phyloP scores from a whole-genome alignment of 2,888 invertebrate species.

The Malthinus flaveolus region DNA sequence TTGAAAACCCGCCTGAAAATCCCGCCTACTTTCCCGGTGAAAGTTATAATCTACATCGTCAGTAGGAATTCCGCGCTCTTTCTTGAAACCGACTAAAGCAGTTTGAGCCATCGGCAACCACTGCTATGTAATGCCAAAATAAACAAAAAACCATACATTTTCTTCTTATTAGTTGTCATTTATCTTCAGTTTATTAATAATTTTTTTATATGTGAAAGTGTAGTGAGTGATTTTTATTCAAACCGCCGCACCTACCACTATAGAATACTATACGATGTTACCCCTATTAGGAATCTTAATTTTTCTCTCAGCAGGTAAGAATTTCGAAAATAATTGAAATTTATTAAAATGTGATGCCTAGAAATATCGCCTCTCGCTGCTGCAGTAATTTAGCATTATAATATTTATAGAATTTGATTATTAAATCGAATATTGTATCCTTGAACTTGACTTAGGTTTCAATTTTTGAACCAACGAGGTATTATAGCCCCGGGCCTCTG shows the following conservation, averaged over 20 bases:
- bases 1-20: conserved; percentile 33
- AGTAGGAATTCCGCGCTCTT: conserved; percentile 25
- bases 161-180: conserved; percentile 27
- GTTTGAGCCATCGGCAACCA: conserved; percentile 16
- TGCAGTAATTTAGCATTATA: neutral
- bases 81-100: conserved; percentile 18
- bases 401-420: too few species aligned
- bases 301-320: conserved; percentile 33
- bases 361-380: too few species aligned
- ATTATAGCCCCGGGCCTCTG: too few species aligned
- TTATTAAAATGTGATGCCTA: too few species aligned
- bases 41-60: conserved; percentile 29
- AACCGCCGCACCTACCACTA: conserved; percentile 22
- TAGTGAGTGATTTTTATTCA: conserved; percentile 20
- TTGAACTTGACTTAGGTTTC: neutral
- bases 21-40: conserved; percentile 38
- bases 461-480: neutral
- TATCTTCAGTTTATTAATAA: conserved; percentile 22
- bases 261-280: conserved; percentile 29
- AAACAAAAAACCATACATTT: conserved; percentile 17
- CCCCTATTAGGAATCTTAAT: conserved; percentile 33
- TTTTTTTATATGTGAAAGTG: conserved; percentile 24
- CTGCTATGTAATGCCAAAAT: conserved; percentile 32
- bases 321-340: too few species aligned
- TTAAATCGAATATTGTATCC: too few species aligned